A percentile compares a stretch with the other conserved stretches of the same genome.
These are phyloP conservation scores for Pseudochaenichthys georgianus DNA, from an alignment of 2,797 vertebrate genomes.

Conservation along the genomic window DNA sequence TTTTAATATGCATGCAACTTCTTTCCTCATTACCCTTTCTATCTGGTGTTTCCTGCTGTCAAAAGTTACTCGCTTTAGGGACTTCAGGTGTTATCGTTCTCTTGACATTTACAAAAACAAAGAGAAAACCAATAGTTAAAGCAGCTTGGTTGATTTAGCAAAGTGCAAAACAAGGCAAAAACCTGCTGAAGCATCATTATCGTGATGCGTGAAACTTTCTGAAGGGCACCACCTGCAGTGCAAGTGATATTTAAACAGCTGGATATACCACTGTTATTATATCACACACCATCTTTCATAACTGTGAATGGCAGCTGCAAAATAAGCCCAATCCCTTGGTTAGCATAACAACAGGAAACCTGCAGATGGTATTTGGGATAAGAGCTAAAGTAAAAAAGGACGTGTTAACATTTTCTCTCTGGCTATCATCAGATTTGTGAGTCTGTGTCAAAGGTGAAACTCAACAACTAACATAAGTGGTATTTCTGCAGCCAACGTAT, in stretches of 20 bases:
- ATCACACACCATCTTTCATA: constrained; percentile 49
- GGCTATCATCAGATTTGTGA: not conserved
- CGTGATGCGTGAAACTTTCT: constrained; percentile 34
- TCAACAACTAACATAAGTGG: not conserved
- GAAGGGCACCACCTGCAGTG: constrained; percentile 46
- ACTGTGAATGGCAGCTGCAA: constrained; percentile 39
- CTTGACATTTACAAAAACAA: constrained; percentile 24
- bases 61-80: constrained; percentile 23
- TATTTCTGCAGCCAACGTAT: not conserved
- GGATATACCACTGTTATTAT: constrained; percentile 27
- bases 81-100: constrained; percentile 40
- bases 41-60: constrained; percentile 40
- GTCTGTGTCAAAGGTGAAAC: constrained; percentile 1
- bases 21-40: constrained; percentile 41
- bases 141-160: constrained; percentile 30
- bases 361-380: constrained; percentile 19
- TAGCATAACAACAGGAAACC: constrained; percentile 13
- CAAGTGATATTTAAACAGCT: constrained; percentile 58
- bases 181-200: constrained; percentile 41
- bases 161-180: constrained; percentile 33
- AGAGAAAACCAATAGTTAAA: constrained; percentile 24
- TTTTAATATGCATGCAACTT: constrained; percentile 29
- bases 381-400: constrained; percentile 10
- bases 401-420: constrained; percentile 7
- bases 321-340: constrained; percentile 35